phyloP scores from a whole-genome alignment of 2,113 vertebrate species.

The Mesocricetus auratus region DNA sequence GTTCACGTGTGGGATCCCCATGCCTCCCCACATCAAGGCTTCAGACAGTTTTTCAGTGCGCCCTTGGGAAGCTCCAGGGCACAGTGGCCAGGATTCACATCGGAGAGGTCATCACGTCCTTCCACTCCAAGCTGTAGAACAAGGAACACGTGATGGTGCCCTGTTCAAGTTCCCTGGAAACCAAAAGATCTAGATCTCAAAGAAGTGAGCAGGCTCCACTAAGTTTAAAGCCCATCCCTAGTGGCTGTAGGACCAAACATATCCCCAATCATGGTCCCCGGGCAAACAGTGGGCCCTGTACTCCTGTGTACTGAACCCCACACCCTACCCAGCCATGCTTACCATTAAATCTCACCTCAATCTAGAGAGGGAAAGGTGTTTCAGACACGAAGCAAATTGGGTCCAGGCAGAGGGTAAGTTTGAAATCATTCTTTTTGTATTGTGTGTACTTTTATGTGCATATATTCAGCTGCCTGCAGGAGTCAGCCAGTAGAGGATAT shows the following conservation, averaged over 20 bases:
- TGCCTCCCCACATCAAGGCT: neutral
- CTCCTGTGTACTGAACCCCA: neutral
- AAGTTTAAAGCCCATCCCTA: neutral
- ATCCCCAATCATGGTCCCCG: neutral
- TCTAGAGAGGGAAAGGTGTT: neutral
- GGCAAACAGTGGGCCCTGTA: neutral
- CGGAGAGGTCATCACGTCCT: neutral
- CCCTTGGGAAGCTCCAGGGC: neutral
- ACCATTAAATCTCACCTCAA: neutral
- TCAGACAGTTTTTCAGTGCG: neutral
- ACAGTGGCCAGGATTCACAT: too few relatives aligned
- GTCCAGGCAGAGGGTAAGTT: neutral
- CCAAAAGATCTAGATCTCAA: neutral
- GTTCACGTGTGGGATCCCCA: neutral
- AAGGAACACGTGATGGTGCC: too few relatives aligned
- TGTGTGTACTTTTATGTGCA: neutral
- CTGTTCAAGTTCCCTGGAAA: too few relatives aligned
- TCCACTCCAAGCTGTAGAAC: neutral
- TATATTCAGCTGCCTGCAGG: too few relatives aligned
- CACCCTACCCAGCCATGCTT: neutral
- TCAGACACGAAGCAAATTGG: neutral
- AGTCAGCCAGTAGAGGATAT: neutral
- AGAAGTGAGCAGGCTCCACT: neutral
- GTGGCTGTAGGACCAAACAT: neutral
- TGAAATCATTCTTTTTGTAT: neutral